A percentile compares a stretch with the other conserved stretches of the same genome.
These are phyloP conservation scores for Sminthurinus aureus DNA, from an alignment of 2,888 invertebrate genomes.

Conservation along the genomic window DNA sequence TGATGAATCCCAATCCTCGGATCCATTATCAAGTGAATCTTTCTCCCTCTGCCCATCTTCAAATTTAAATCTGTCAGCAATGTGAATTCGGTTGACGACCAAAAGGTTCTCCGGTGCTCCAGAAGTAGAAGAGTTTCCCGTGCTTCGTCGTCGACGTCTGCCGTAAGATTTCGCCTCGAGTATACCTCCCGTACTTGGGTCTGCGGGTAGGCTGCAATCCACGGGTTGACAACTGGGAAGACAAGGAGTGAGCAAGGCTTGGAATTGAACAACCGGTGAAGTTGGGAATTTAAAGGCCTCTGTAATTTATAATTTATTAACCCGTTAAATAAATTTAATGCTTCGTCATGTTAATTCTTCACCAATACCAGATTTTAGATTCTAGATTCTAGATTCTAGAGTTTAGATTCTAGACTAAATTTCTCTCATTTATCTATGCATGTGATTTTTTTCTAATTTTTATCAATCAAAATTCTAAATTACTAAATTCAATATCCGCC, in stretches of 20 bases:
- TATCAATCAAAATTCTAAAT: too few species aligned
- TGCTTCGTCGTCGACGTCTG: conserved; percentile 53
- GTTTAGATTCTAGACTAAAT: too few species aligned
- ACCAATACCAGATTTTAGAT: too few species aligned
- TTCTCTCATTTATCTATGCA: too few species aligned
- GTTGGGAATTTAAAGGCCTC: conserved; percentile 64
- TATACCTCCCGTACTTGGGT: conserved; percentile 63
- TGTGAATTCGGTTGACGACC: conserved; percentile 61
- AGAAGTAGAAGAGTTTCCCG: too few species aligned
- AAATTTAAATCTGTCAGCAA: conserved; percentile 61
- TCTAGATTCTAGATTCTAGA: too few species aligned
- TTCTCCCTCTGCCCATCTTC: conserved; percentile 9
- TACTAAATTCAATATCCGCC: too few species aligned
- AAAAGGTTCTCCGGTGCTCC: conserved; percentile 54
- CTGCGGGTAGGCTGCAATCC: conserved; percentile 61
- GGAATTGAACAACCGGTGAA: conserved; percentile 63
- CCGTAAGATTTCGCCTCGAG: conserved; percentile 59
- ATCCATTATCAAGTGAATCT: neutral
- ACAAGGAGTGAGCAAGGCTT: conserved; percentile 63
- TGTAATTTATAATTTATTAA: too few species aligned
- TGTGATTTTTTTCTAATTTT: too few species aligned
- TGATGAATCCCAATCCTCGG: too few species aligned
- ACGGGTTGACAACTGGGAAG: conserved; percentile 62
- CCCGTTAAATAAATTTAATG: too few species aligned
- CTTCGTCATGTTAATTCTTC: too few species aligned